Evolutionary conservation across 2,888 invertebrate species (phyloP).

Genomic region (Nysson spinosus): DNA sequence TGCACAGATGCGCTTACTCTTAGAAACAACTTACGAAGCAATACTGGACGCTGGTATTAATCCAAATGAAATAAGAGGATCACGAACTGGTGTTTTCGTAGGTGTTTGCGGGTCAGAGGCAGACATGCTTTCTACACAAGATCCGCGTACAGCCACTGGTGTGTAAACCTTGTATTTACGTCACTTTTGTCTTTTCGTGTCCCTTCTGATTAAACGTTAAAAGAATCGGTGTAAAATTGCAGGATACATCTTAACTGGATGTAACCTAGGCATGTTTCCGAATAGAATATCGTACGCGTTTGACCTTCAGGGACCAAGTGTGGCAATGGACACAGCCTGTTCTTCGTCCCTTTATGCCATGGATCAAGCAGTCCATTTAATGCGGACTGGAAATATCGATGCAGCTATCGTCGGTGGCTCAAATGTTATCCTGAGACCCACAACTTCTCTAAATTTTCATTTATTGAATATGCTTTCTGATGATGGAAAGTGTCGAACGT

Average conservation of each 20-base stretch:
- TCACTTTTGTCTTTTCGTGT: too few relatives aligned
- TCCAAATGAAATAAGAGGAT: slow-evolving; percentile 90
- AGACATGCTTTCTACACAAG: slow-evolving; percentile 90
- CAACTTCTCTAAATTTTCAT: slow-evolving; percentile 94
- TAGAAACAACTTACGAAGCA: slow-evolving; percentile 95
- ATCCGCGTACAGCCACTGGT: slow-evolving; percentile 92
- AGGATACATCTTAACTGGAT: slow-evolving; percentile 94
- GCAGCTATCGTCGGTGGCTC: slow-evolving; percentile 97
- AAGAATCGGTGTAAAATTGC: too few relatives aligned
- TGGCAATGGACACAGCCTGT: slow-evolving; percentile 97
- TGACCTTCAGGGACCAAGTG: slow-evolving; percentile 97
- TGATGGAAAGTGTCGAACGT: slow-evolving; percentile 94
- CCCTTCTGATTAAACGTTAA: too few relatives aligned
- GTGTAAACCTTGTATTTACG: too few relatives aligned
- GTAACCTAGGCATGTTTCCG: slow-evolving; percentile 97
- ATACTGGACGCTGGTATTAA: slow-evolving; percentile 93
- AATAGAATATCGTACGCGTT: slow-evolving; percentile 97
- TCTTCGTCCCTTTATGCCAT: slow-evolving; percentile 96
- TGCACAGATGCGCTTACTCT: slow-evolving; percentile 91
- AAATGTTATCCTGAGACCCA: slow-evolving; percentile 93
- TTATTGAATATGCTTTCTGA: slow-evolving; percentile 94
- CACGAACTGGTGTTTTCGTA: slow-evolving; percentile 95
- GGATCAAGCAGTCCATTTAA: slow-evolving; percentile 89
- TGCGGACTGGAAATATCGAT: slow-evolving; percentile 94
- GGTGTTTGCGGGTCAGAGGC: slow-evolving; percentile 95